Conservation (phyloP, 2,888 invertebrate genomes). For the Poecilus cupreus region DNA sequence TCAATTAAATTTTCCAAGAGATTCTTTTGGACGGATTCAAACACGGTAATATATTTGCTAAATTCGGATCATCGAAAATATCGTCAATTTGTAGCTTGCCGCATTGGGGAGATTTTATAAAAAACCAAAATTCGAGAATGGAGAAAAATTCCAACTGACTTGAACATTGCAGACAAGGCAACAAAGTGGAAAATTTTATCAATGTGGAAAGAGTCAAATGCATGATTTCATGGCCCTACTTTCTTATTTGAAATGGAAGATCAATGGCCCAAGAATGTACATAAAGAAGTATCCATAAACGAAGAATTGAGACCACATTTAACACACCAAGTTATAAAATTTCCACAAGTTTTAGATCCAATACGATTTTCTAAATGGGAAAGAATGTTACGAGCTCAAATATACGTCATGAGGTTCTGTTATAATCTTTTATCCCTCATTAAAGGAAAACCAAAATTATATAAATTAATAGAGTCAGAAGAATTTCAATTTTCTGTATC, state of each 20-base stretch:
- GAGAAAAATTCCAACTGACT: neutral
- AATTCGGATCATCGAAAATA: conserved; percentile 7
- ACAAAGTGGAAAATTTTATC: neutral
- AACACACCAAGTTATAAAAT: too few relatives aligned
- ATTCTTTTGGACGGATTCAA: neutral
- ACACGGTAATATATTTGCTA: neutral
- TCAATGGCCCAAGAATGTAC: neutral
- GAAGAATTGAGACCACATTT: conserved; percentile 23
- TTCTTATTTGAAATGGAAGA: neutral
- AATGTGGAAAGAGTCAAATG: neutral
- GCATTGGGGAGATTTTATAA: neutral
- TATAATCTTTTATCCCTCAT: too few relatives aligned
- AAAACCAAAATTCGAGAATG: neutral
- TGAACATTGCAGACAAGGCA: neutral
- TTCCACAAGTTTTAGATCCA: conserved; percentile 8
- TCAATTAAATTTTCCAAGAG: neutral
- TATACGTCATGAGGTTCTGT: too few relatives aligned
- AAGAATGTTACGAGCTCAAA: neutral
- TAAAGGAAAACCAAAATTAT: neutral
- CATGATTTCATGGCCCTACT: neutral
- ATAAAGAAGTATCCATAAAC: neutral
- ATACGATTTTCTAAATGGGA: conserved; percentile 24
- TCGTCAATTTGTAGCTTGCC: neutral
- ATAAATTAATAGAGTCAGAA: neutral
- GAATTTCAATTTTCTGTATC: neutral